These are phyloP conservation scores for Athripsodes cinereus DNA, from an alignment of 2,888 invertebrate genomes.

Conservation along the genomic window DNA sequence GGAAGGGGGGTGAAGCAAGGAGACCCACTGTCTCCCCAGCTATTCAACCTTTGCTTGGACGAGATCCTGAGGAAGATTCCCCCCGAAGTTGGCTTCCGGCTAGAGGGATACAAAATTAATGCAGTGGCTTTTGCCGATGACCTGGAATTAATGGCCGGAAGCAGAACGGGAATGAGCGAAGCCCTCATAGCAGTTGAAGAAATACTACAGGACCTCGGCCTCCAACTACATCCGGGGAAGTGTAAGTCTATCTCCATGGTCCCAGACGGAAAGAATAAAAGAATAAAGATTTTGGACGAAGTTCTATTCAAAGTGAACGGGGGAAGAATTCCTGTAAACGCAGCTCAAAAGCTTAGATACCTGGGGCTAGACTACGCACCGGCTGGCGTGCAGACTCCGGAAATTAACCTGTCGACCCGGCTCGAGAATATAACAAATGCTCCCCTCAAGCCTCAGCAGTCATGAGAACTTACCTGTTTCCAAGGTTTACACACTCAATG, in stretches of 20 bases:
- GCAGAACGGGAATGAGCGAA: not conserved
- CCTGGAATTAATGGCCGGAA: not conserved
- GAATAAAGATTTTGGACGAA: not conserved
- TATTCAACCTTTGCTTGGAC: slow-evolving; percentile 32
- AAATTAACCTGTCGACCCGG: not conserved
- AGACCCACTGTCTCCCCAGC: slow-evolving; percentile 34
- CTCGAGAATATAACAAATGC: not conserved
- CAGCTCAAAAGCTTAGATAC: not conserved
- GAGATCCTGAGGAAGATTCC: not conserved
- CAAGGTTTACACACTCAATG: not conserved
- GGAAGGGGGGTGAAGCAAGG: slow-evolving; percentile 39
- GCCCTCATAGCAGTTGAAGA: not conserved
- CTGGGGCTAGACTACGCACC: slow-evolving; percentile 2
- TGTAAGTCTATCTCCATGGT: not conserved
- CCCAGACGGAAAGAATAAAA: slow-evolving; percentile 3
- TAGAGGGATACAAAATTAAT: not conserved
- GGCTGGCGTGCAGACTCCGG: not conserved
- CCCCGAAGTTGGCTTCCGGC: not conserved
- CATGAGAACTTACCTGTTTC: not conserved
- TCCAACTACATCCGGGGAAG: not conserved
- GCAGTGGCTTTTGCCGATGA: not conserved
- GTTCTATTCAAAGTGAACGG: not conserved
- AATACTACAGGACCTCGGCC: not conserved
- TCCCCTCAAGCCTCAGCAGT: slow-evolving; percentile 10
- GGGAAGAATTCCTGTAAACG: not conserved